phyloP scores from a whole-genome alignment of 2,113 vertebrate genomes.

The Pluvianellus socialis region DNA sequence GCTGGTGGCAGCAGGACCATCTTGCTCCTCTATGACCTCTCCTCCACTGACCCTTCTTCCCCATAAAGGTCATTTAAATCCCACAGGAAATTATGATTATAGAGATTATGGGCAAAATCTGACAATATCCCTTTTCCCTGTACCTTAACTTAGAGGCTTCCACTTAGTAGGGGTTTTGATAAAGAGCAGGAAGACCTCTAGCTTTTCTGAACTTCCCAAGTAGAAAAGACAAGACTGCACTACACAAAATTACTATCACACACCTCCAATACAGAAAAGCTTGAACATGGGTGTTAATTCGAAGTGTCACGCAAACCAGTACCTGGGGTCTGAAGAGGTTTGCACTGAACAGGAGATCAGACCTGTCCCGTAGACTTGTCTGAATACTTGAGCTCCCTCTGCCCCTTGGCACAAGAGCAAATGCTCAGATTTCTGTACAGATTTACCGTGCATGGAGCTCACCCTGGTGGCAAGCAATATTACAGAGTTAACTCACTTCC shows the following conservation, averaged over 20 bases:
- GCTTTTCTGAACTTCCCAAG: not conserved
- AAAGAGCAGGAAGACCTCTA: not conserved
- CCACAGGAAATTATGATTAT: fast-evolving
- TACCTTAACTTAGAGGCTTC: not conserved
- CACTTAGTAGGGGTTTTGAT: not conserved
- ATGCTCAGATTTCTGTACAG: not conserved
- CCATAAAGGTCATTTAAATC: not conserved
- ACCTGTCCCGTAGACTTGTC: not conserved
- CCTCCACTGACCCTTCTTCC: not conserved
- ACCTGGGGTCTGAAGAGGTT: not conserved
- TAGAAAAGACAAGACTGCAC: not conserved
- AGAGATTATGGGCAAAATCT: not conserved
- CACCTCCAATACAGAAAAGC: not conserved
- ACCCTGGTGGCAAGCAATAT: not conserved
- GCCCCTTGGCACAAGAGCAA: fast-evolving
- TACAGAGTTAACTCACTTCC: not conserved
- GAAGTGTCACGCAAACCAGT: not conserved
- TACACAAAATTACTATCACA: not conserved
- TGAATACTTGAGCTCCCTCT: not conserved
- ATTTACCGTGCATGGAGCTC: not conserved
- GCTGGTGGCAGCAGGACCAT: not conserved
- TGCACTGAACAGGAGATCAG: not conserved
- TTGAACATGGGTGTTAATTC: not conserved
- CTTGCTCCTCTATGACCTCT: not conserved
- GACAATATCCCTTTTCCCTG: not conserved